Evolutionary conservation across 53 echinoderm and acorn worm species (phyloP).

Genomic region (Antedon mediterranea): DNA sequence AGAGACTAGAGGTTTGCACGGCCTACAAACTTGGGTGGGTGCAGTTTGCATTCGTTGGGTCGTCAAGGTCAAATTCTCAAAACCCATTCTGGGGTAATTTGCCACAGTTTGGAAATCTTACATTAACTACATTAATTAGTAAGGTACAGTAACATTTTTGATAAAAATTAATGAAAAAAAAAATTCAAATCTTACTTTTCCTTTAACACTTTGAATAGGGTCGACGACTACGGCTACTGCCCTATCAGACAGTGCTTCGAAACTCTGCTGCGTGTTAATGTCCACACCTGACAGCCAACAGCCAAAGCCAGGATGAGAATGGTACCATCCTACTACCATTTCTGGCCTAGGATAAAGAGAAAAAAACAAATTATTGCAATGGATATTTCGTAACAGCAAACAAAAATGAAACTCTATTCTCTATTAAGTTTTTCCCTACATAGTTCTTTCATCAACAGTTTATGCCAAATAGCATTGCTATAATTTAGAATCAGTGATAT

Average conservation of each 20-base stretch:
- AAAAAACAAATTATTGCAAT: background rate
- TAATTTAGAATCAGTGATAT: too few relatives aligned
- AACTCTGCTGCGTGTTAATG: slow-evolving; percentile 99
- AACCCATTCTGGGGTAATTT: too few relatives aligned
- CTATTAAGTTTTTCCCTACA: background rate
- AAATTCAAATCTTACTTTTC: slow-evolving; percentile 42
- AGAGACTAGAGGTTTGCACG: too few relatives aligned
- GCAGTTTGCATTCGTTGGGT: too few relatives aligned
- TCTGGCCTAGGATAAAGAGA: slow-evolving; percentile 47
- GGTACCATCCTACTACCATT: slow-evolving; percentile 99
- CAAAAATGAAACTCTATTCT: too few relatives aligned
- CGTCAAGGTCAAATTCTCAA: too few relatives aligned
- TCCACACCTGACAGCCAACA: slow-evolving; percentile 98
- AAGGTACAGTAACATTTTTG: too few relatives aligned
- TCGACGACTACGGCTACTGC: slow-evolving; percentile 96
- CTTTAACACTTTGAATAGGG: slow-evolving; percentile 96
- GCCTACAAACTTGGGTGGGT: too few relatives aligned
- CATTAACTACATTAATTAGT: too few relatives aligned
- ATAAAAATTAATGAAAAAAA: background rate
- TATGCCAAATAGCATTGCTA: too few relatives aligned
- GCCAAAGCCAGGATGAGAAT: slow-evolving; percentile 95
- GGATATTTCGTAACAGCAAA: too few relatives aligned
- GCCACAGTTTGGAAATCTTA: too few relatives aligned
- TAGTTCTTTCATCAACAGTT: background rate
- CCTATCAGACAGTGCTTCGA: slow-evolving; percentile 92